Evolutionary conservation across 2,113 vertebrate genomes (phyloP).

Genomic region (Canis aureus): DNA sequence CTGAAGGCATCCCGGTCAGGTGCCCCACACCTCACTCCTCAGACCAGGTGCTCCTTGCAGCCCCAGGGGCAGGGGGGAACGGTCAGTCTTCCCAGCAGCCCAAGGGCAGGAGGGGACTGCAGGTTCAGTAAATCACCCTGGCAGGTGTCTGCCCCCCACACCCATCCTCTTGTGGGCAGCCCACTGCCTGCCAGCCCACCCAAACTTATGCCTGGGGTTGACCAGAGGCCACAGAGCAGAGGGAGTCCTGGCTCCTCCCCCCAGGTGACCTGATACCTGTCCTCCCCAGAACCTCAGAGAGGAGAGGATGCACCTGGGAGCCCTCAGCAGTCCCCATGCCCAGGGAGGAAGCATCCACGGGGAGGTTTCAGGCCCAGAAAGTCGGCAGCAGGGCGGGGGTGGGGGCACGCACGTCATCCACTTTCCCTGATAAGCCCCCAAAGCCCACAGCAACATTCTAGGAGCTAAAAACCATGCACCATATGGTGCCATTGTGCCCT

Average conservation of each 20-base stretch:
- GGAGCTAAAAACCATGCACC: not conserved
- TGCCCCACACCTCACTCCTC: not conserved
- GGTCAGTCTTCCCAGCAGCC: not conserved
- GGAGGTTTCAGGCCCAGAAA: no score
- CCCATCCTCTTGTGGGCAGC: not conserved
- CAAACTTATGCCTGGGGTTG: not conserved
- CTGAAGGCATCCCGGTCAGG: not conserved
- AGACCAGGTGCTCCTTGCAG: not conserved
- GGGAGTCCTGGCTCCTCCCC: not conserved
- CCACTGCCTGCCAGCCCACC: rapidly evolving
- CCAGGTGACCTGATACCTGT: not conserved
- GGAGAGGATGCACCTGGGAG: not conserved
- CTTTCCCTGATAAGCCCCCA: not conserved
- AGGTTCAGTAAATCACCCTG: not conserved
- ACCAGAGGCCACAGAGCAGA: not conserved
- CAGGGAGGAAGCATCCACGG: rapidly evolving
- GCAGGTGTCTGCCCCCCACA: no score
- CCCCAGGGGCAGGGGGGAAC: not conserved
- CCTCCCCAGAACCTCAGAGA: not conserved
- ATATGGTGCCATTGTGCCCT: no score
- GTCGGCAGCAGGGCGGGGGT: not conserved
- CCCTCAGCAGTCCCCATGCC: not conserved
- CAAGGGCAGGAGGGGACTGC: not conserved
- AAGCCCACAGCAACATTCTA: not conserved
- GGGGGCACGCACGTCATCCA: not conserved